A percentile compares a stretch with the other conserved stretches of the same genome.
phyloP scores from a whole-genome alignment of 1,140 invertebrate species.

The Gryon sp. region DNA sequence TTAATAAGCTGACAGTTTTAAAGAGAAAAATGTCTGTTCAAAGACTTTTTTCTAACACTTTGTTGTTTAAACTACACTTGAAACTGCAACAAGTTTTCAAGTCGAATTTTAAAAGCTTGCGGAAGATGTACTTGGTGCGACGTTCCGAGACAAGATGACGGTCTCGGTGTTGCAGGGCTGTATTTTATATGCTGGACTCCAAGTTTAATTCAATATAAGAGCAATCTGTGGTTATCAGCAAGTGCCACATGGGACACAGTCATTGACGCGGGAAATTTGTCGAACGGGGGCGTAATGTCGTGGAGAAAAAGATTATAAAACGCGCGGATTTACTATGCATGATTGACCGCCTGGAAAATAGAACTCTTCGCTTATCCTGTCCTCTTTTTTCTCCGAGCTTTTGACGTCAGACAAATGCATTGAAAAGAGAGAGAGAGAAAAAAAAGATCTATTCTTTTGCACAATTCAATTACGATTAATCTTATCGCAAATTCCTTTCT shows the following conservation, averaged over 20 bases:
- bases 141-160: conserved; percentile 63
- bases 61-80: too few species aligned
- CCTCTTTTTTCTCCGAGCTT: conserved; percentile 5
- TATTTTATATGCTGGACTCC: conserved; percentile 73
- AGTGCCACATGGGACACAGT: conserved; percentile 73
- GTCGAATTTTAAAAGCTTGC: too few species aligned
- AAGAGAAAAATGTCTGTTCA: too few species aligned
- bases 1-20: too few species aligned
- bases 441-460: conserved; percentile 16
- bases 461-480: conserved; percentile 44
- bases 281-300: conserved; percentile 55
- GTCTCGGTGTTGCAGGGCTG: conserved; percentile 18
- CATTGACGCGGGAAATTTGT: conserved; percentile 65
- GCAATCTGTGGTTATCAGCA: conserved; percentile 77
- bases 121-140: conserved; percentile 43
- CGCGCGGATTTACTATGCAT: conserved; percentile 24
- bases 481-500: conserved; percentile 12
- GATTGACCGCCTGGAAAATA: conserved; percentile 56
- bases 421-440: conserved; percentile 1
- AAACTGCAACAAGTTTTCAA: too few species aligned
- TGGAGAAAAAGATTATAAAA: conserved; percentile 59
- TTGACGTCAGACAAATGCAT: not conserved
- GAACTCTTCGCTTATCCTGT: conserved; percentile 37
- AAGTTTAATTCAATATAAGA: conserved; percentile 72
- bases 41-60: too few species aligned